A percentile compares a stretch with the other conserved stretches of the same genome.
Conservation (phyloP, 2,888 invertebrate species). For the Drosophila lutescens region DNA sequence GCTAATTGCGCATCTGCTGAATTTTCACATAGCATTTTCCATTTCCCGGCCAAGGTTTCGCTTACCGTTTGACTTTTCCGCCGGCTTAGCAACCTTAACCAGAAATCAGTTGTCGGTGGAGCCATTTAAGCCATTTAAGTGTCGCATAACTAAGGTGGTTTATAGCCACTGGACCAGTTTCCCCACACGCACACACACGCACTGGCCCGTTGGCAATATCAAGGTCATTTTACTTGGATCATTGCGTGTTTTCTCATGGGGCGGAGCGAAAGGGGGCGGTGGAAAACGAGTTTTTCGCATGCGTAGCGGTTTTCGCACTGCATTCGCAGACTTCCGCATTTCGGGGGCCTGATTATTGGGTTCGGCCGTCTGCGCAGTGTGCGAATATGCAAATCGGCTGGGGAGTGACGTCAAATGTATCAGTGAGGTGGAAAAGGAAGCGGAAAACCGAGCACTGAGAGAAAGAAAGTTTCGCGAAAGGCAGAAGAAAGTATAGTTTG, state of each 20-base stretch:
- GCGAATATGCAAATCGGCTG: slow-evolving; percentile 26
- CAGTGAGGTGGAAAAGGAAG: slow-evolving; percentile 15
- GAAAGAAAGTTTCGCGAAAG: not conserved
- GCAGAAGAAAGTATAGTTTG: too few relatives aligned
- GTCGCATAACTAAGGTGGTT: slow-evolving; percentile 51
- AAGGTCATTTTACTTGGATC: slow-evolving; percentile 69
- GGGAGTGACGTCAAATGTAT: slow-evolving; percentile 31
- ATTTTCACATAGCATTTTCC: slow-evolving; percentile 35
- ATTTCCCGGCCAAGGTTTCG: slow-evolving; percentile 52
- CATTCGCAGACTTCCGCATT: slow-evolving; percentile 68
- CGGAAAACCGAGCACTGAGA: slow-evolving; percentile 10
- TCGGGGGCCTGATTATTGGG: slow-evolving; percentile 19
- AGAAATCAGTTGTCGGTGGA: slow-evolving; percentile 41
- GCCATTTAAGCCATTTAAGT: slow-evolving; percentile 40
- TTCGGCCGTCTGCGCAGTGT: slow-evolving; percentile 11
- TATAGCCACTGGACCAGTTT: slow-evolving; percentile 71
- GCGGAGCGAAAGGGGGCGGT: slow-evolving; percentile 6
- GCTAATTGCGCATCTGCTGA: slow-evolving; percentile 79
- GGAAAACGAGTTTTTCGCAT: slow-evolving; percentile 62
- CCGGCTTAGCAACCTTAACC: slow-evolving; percentile 32
- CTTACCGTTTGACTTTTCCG: slow-evolving; percentile 55
- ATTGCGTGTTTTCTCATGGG: slow-evolving; percentile 23
- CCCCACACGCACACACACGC: slow-evolving; percentile 32
- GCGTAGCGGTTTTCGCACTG: slow-evolving; percentile 71
- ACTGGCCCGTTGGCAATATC: slow-evolving; percentile 54